Evolutionary conservation across 2,797 vertebrate species (phyloP), one percentile per base, ranked within the genome.

Genomic region (Lutjanus campechanus): DNA sequence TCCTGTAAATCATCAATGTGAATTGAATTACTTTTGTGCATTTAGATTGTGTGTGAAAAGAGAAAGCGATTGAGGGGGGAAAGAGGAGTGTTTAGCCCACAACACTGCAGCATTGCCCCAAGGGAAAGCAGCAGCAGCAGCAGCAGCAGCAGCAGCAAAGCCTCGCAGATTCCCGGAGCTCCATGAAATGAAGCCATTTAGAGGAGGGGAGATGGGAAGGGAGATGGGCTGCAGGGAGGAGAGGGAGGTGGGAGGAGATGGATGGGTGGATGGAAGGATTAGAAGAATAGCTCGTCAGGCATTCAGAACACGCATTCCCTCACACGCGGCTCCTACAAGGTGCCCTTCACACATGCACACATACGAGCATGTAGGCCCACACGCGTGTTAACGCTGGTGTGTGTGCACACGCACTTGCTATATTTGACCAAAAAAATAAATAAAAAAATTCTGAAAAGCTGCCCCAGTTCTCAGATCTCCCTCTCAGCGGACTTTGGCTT

Each of bases 121-220:
- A 79, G 84, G 83, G 83, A 73, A 63, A 36, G 79, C 63, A 60
- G 76, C 53, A 69, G 75, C 83, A 83, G 59, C 65, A 61, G 75
- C 83, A 83, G 59, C 65, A 61, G 46, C 29, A 36, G 71, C 73
- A 60, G 79, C 88, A 76, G 73, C 79, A 79, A 77, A 86, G 74
- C 81, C 77, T 5, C 3, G 70, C 86, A 70, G 84, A 89, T 88
- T 92, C 87, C 89, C 16, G n/a, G 63, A 84, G 89, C 86, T 83
- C 77, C 61, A 76, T 41, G 13, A 89, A 91, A 93, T 93, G 79
- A 92, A 93, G 89, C 91, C 89, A 92, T 92, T 94, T 91, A 88
- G 66, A 72, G 76, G 46, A 36, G 29, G 55, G 55, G 69, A 74
- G 84, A 79, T 85, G 79, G 84, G 77, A 70, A 43, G 80, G 69